phyloP scores from a whole-genome alignment of 2,888 invertebrate genomes.

The Limnephilus marmoratus region DNA sequence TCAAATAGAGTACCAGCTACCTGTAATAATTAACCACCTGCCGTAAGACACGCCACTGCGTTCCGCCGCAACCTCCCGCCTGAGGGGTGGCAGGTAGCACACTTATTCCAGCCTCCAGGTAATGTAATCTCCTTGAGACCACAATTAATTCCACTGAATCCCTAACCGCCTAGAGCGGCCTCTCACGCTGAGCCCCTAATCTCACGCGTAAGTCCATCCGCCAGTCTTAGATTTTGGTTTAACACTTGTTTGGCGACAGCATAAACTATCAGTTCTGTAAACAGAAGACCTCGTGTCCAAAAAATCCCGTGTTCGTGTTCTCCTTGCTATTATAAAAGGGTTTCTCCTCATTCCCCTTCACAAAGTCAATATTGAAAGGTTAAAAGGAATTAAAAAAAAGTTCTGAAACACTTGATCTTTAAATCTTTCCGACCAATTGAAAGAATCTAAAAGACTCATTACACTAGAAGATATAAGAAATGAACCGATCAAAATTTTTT shows the following conservation, averaged over 20 bases:
- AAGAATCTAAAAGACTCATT: too few species aligned
- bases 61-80: slow-evolving; percentile 21
- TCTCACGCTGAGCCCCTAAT: background rate
- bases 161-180: background rate
- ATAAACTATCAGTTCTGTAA: background rate
- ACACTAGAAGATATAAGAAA: too few species aligned
- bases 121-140: slow-evolving; percentile 44
- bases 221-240: background rate
- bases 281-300: too few species aligned
- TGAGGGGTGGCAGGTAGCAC: background rate
- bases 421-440: too few species aligned
- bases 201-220: background rate
- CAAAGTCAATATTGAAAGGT: too few species aligned
- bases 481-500: too few species aligned
- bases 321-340: too few species aligned
- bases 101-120: slow-evolving; percentile 25
- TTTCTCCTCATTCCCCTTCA: too few species aligned
- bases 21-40: slow-evolving; percentile 37
- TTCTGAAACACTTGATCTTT: too few species aligned
- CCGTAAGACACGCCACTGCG: slow-evolving; percentile 23
- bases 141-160: slow-evolving; percentile 44
- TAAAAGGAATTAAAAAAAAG: too few species aligned
- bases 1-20: background rate
- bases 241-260: background rate
- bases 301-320: too few species aligned